These are phyloP conservation scores for Stigmatopora nigra DNA, from an alignment of 2,113 vertebrate species.

Conservation along the genomic window DNA sequence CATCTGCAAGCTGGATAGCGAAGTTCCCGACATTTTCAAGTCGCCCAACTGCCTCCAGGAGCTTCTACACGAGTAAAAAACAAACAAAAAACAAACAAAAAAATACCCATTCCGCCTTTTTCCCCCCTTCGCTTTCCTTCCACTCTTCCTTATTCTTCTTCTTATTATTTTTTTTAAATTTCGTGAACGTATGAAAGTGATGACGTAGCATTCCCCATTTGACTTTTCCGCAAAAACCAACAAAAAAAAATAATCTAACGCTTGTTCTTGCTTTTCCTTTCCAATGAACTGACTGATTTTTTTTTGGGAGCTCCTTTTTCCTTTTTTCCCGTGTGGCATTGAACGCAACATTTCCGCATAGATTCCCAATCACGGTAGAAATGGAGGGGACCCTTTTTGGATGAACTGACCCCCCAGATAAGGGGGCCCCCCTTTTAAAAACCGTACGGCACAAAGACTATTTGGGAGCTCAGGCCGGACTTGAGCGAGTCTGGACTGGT, in stretches of 20 bases:
- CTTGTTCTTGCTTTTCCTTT: constrained; percentile 69
- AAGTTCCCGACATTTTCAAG: constrained; percentile 97
- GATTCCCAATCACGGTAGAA: constrained; percentile 27
- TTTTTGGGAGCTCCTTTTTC: constrained; percentile 43
- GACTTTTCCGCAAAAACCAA: not conserved
- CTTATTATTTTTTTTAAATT: constrained; percentile 33
- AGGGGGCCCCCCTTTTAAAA: constrained; percentile 13
- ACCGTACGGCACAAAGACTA: constrained; percentile 30
- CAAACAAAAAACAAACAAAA: constrained; percentile 11
- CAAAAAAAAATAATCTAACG: constrained; percentile 23
- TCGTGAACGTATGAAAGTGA: constrained; percentile 66
- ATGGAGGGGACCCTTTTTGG: constrained; percentile 12
- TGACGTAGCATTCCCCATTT: constrained; percentile 70
- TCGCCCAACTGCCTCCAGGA: constrained; percentile 98
- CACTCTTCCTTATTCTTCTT: not conserved
- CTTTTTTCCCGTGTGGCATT: constrained; percentile 34
- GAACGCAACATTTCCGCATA: constrained; percentile 36
- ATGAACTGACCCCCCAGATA: constrained; percentile 24
- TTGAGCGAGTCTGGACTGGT: constrained; percentile 40
- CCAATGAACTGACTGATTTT: constrained; percentile 54
- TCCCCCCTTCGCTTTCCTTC: constrained; percentile 13
- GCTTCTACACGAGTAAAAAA: constrained; percentile 92
- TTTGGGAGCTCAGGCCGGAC: constrained; percentile 41
- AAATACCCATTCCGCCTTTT: constrained; percentile 39
- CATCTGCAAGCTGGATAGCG: constrained; percentile 99